Evolutionary conservation across 2,113 vertebrate species (phyloP).

Genomic region (Sprattus sprattus): DNA sequence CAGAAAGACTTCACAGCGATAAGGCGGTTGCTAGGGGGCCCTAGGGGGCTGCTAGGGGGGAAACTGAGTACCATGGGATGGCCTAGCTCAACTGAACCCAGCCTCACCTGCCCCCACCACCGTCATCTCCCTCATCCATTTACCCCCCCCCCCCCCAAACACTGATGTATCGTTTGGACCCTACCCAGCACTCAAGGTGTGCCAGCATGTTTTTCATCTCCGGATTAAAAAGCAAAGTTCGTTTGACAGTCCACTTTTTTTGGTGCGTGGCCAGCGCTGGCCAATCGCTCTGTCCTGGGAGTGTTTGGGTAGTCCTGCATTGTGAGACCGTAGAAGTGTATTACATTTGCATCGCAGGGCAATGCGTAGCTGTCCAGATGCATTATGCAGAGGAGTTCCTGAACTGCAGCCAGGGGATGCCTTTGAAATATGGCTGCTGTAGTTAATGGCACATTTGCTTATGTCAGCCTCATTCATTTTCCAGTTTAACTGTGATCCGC

Average conservation of each 20-base stretch:
- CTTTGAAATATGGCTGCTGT: not conserved
- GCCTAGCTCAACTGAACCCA: not conserved
- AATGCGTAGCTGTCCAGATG: constrained; percentile 16
- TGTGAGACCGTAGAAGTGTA: not conserved
- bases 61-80: not conserved
- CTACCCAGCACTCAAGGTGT: constrained; percentile 55
- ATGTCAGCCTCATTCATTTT: not conserved
- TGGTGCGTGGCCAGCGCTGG: constrained; percentile 18
- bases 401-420: not conserved
- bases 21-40: not conserved
- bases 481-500: not conserved
- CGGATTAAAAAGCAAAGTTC: constrained; percentile 42
- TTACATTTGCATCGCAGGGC: not conserved
- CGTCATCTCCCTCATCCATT: not conserved
- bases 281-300: not conserved
- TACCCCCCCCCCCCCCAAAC: constrained; percentile 15
- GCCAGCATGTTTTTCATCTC: constrained; percentile 59
- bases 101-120: not conserved
- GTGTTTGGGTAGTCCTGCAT: not conserved
- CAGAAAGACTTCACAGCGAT: not conserved
- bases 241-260: constrained; percentile 7
- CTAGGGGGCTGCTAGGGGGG: not conserved
- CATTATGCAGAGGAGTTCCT: constrained; percentile 32
- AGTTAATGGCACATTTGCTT: constrained; percentile 12
- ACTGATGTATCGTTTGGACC: constrained; percentile 58